Percentiles rank a stretch among this genome's conserved stretches.
Evolutionary conservation across 1,140 invertebrate genomes (phyloP).

Genomic region (Eumeta japonica): DNA sequence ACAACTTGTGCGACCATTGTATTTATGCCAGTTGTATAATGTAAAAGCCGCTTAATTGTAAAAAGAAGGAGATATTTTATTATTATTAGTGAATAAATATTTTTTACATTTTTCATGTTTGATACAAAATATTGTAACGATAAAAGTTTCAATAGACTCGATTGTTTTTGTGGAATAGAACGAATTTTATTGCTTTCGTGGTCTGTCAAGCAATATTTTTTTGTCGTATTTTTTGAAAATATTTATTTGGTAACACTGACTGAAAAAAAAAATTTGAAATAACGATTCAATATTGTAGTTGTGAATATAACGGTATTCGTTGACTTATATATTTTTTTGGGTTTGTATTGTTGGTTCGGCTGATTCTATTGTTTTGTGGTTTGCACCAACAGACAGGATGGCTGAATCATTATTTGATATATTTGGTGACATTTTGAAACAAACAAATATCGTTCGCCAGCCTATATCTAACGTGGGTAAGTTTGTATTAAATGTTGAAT

Average conservation of each 20-base stretch:
- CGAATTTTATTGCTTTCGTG: too few relatives aligned
- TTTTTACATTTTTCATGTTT: too few relatives aligned
- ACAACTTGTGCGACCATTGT: too few relatives aligned
- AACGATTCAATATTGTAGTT: not conserved
- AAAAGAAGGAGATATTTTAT: too few relatives aligned
- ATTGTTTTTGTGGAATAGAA: too few relatives aligned
- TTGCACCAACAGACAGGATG: constrained; percentile 18
- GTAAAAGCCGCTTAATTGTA: too few relatives aligned
- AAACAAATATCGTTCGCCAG: constrained; percentile 34
- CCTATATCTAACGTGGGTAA: constrained; percentile 40
- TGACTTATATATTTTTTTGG: too few relatives aligned
- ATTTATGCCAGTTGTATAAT: too few relatives aligned
- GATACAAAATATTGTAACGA: too few relatives aligned
- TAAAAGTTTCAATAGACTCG: too few relatives aligned
- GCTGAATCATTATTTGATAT: constrained; percentile 47
- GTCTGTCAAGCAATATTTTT: not conserved
- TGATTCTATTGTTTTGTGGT: not conserved
- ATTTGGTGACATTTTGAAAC: constrained; percentile 37
- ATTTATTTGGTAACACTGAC: not conserved
- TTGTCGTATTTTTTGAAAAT: not conserved
- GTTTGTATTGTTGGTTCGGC: not conserved
- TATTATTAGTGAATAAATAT: too few relatives aligned
- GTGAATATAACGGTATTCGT: too few relatives aligned
- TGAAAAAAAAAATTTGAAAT: not conserved
- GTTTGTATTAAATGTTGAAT: constrained; percentile 6